A percentile compares a stretch with the other conserved stretches of the same genome.
Evolutionary conservation across 2,113 vertebrate species (phyloP).

Genomic region (Echinops telfairi): DNA sequence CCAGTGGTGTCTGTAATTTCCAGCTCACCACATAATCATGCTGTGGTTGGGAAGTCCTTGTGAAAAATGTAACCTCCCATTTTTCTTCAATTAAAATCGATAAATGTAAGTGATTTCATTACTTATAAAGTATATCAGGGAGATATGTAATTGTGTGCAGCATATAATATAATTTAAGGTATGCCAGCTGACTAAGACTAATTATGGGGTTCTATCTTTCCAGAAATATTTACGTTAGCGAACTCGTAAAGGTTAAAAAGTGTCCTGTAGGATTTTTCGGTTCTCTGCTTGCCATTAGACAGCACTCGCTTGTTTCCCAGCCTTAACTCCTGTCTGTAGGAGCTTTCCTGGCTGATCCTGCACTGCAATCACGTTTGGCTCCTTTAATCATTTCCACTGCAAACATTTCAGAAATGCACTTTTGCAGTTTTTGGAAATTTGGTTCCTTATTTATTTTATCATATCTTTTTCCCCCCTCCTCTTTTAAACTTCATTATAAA

Average conservation of each 20-base stretch:
- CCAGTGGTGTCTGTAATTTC: background rate
- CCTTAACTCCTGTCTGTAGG: background rate
- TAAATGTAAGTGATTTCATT: constrained; percentile 44
- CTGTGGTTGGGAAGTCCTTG: background rate
- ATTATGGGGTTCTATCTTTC: background rate
- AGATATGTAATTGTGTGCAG: background rate
- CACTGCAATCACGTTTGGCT: background rate
- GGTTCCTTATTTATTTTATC: background rate
- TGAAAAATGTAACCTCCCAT: background rate
- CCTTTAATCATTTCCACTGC: background rate
- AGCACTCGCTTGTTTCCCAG: background rate
- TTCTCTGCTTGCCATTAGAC: background rate
- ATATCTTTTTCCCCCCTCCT: no score
- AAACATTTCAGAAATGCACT: background rate
- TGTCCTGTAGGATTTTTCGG: background rate
- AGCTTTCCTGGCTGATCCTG: background rate
- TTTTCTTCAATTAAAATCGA: constrained; percentile 62
- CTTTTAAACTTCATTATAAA: background rate
- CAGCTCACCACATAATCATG: constrained; percentile 21
- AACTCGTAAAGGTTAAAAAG: background rate
- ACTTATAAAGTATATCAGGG: background rate
- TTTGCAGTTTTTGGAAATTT: background rate
- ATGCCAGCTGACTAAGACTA: background rate
- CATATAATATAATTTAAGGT: background rate
- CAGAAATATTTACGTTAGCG: background rate